Base-by-base conservation (phyloP, 2,888 invertebrate genomes). In the Apodemia duryi region DNA sequence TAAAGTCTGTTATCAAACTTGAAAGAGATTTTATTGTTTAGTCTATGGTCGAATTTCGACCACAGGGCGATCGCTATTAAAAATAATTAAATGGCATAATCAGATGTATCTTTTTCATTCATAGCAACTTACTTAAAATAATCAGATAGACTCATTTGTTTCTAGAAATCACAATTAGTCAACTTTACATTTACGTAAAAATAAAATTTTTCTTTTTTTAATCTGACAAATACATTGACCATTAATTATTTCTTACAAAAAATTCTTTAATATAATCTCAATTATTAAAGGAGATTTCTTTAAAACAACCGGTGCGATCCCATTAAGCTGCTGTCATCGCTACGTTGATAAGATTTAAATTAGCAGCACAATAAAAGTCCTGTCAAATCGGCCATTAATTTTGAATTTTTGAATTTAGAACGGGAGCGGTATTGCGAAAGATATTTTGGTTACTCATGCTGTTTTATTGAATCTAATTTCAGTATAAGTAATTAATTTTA, bases 301-400 rank as follows among this genome's bases (percentile, higher is more conserved):
- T 82, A 85, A 85, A 84, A 84, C 82, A 81, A 81, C 78, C 81
- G 78, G 78, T 77, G 80, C 81, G 83, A 89, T 87, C 85, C 91
- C 90, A 91, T 91, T 91, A 91, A 83, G 83, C 71, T 84, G 83
- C 91, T 91, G 91, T 91, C 91, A 91, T 90, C 91, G 87, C 82
- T 74, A 73, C 77, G 82, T 84, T 91, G 90, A 91, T 91, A 91
- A 88, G 91, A 90, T 90, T 91, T 89, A 90, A 91, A 91, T 91
- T 91, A 91, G 87, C 83, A 84, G 76, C 84, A 87, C 87, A 91
- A 91, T 91, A 91, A 89, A 80, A 87, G 86, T 86, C 84, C 91
- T 91, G 91, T 91, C 91, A 91, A 91, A 91, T 88, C 80, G 86
- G 89, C 90, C 89, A 91, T 91, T 91, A 91, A 90, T 91, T 82